These are phyloP conservation scores for Chrysochloris asiatica DNA, from an alignment of 2,113 vertebrate genomes.

Conservation along the genomic window DNA sequence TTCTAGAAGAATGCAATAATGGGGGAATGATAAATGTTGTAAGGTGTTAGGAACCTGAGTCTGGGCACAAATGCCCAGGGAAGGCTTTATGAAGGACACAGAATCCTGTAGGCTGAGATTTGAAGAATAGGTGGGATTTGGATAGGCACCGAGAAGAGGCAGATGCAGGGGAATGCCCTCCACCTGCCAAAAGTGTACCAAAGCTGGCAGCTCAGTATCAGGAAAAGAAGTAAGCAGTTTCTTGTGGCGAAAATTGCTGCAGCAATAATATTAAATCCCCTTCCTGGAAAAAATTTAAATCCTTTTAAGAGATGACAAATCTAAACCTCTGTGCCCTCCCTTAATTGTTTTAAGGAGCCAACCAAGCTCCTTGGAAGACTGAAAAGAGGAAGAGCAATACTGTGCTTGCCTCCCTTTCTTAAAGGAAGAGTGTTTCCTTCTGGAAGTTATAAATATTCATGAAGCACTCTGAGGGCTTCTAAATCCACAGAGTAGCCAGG, in stretches of 20 bases:
- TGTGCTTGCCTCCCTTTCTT: neutral
- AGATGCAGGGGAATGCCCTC: conserved; percentile 30
- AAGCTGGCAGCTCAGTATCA: conserved; percentile 52
- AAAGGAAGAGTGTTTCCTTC: conserved; percentile 38
- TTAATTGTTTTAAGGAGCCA: conserved; percentile 58
- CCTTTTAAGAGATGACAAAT: conserved; percentile 64
- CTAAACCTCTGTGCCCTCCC: conserved; percentile 37
- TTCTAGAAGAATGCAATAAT: conserved; percentile 12
- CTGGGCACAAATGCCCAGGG: neutral
- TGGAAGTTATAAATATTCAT: neutral
- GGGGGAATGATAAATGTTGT: neutral
- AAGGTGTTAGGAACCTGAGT: neutral
- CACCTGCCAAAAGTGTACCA: conserved; percentile 39
- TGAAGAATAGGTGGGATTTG: neutral
- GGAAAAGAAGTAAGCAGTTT: conserved; percentile 67
- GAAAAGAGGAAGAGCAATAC: conserved; percentile 6
- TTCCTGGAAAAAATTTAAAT: conserved; percentile 66
- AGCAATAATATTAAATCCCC: conserved; percentile 70
- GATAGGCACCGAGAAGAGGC: neutral
- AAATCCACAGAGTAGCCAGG: neutral
- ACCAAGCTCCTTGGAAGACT: conserved; percentile 59
- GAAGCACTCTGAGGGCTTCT: neutral
- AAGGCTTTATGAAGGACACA: neutral
- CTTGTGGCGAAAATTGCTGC: conserved; percentile 47
- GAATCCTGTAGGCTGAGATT: neutral